These are phyloP conservation scores for Pterostichus madidus DNA, from an alignment of 2,888 invertebrate species.

Conservation along the genomic window DNA sequence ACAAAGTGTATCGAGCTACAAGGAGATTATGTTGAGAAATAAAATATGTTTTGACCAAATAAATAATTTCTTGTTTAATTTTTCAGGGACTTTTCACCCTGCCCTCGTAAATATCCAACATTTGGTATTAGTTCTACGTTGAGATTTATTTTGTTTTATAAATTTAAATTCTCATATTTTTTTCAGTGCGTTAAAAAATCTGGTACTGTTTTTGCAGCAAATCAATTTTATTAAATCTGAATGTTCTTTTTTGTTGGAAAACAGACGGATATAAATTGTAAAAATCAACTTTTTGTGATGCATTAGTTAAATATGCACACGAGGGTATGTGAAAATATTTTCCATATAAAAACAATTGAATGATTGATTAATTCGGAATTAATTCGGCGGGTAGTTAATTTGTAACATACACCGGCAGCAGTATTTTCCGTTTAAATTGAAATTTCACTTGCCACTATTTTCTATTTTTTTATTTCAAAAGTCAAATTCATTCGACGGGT, in stretches of 20 bases:
- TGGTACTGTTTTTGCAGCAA: too few relatives aligned
- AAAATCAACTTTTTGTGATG: slow-evolving; percentile 39
- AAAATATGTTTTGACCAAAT: too few relatives aligned
- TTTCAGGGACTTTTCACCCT: too few relatives aligned
- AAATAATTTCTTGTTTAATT: too few relatives aligned
- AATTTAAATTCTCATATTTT: too few relatives aligned
- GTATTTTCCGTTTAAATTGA: slow-evolving; percentile 55
- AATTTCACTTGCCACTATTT: slow-evolving; percentile 56
- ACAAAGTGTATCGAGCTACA: too few relatives aligned
- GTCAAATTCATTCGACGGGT: slow-evolving; percentile 54
- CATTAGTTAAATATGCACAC: slow-evolving; percentile 42
- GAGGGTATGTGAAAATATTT: slow-evolving; percentile 31
- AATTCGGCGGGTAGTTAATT: slow-evolving; percentile 49
- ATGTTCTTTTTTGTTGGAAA: too few relatives aligned
- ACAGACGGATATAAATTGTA: not conserved
- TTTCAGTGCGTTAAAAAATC: too few relatives aligned
- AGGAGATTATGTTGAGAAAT: too few relatives aligned
- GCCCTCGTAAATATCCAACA: not conserved
- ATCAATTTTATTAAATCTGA: too few relatives aligned
- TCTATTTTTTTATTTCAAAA: slow-evolving; percentile 59
- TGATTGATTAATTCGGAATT: slow-evolving; percentile 50
- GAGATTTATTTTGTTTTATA: too few relatives aligned
- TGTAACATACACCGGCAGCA: slow-evolving; percentile 35
- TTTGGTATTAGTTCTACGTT: too few relatives aligned
- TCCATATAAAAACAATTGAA: slow-evolving; percentile 51